These are phyloP conservation scores for Dryobotodes eremita DNA, from an alignment of 2,888 invertebrate species.

Conservation along the genomic window DNA sequence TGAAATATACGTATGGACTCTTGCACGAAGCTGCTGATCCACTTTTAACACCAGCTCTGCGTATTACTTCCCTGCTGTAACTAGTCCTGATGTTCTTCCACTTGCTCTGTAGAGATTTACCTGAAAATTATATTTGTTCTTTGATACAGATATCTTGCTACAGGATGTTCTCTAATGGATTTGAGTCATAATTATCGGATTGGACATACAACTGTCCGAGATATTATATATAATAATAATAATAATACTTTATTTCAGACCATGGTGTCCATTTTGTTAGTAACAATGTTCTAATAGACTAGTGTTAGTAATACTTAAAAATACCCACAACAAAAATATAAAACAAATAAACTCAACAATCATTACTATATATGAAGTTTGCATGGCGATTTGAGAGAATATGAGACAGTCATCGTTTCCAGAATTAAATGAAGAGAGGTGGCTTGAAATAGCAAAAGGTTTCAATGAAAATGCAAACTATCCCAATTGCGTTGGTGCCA, in stretches of 20 bases:
- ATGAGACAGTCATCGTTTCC: slow-evolving; percentile 59
- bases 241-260: too few species aligned
- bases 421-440: slow-evolving; percentile 64
- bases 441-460: slow-evolving; percentile 65
- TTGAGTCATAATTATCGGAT: slow-evolving; percentile 65
- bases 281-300: too few species aligned
- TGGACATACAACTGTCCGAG: slow-evolving; percentile 66
- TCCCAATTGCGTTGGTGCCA: slow-evolving; percentile 59
- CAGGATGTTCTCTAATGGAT: slow-evolving; percentile 67
- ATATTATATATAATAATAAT: slow-evolving; percentile 46
- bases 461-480: slow-evolving; percentile 50
- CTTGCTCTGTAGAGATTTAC: slow-evolving; percentile 67
- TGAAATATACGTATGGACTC: neutral
- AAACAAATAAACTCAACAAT: too few species aligned
- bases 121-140: slow-evolving; percentile 67
- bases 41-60: slow-evolving; percentile 55
- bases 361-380: slow-evolving; percentile 53
- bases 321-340: too few species aligned
- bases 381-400: slow-evolving; percentile 63
- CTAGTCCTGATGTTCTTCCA: slow-evolving; percentile 70
- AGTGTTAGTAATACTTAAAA: too few species aligned
- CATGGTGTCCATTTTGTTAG: too few species aligned
- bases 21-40: slow-evolving; percentile 66
- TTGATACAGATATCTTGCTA: slow-evolving; percentile 69
- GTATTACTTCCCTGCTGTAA: slow-evolving; percentile 67